Conservation (phyloP, 2,888 invertebrate genomes). For the Boloria selene region DNA sequence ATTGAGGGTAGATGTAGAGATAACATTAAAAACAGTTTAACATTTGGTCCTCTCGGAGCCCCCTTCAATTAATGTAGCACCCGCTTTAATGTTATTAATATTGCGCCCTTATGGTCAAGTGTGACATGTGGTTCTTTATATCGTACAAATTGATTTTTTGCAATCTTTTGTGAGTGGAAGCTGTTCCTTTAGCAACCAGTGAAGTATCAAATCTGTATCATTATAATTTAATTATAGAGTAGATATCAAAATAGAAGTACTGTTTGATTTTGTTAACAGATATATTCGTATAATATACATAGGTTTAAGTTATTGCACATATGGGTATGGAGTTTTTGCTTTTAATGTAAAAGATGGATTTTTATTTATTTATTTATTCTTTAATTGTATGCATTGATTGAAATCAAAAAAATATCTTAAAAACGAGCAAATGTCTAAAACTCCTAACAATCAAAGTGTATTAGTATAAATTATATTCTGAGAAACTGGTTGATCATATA, state of each 20-base stretch:
- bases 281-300: no score
- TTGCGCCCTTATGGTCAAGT: slow-evolving; percentile 68
- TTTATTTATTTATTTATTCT: no score
- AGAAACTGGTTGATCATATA: no score
- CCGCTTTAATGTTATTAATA: slow-evolving; percentile 68
- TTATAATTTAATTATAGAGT: slow-evolving; percentile 10
- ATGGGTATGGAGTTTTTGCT: no score
- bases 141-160: slow-evolving; percentile 64
- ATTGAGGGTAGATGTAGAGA: slow-evolving; percentile 50
- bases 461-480: no score
- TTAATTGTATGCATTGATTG: no score
- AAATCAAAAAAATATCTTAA: no score
- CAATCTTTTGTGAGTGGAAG: slow-evolving; percentile 38
- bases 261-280: no score
- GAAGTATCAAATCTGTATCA: slow-evolving; percentile 20
- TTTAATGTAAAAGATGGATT: no score
- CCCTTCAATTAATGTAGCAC: slow-evolving; percentile 68
- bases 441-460: no score
- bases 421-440: no score
- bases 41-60: slow-evolving; percentile 65
- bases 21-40: slow-evolving; percentile 76
- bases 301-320: no score
- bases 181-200: slow-evolving; percentile 27
- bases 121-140: slow-evolving; percentile 73
- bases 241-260: neutral